These are phyloP conservation scores for Eospalax fontanierii DNA, from an alignment of 2,797 vertebrate genomes.

Conservation along the genomic window DNA sequence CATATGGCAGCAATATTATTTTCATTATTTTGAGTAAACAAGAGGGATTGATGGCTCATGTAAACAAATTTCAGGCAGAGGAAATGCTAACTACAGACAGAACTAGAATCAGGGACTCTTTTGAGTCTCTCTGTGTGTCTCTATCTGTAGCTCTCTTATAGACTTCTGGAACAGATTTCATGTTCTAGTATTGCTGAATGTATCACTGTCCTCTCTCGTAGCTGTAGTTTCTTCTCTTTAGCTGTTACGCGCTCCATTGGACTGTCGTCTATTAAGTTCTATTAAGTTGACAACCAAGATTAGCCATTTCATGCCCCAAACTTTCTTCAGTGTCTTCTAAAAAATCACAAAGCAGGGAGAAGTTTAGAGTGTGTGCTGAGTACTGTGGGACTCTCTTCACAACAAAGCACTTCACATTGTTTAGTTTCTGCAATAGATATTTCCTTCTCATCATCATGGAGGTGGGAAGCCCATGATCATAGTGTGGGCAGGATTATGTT, in stretches of 20 bases:
- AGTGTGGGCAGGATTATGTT: neutral
- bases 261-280: neutral
- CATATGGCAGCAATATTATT: neutral
- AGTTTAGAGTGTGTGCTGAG: neutral
- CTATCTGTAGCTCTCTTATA: neutral
- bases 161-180: too few relatives aligned
- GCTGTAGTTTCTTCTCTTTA: neutral
- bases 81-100: neutral
- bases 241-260: neutral
- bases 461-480: neutral
- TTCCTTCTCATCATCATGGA: neutral
- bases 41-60: neutral
- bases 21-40: neutral
- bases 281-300: too few relatives aligned
- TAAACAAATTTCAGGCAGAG: neutral
- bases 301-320: neutral
- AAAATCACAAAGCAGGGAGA: neutral
- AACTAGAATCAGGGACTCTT: neutral
- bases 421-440: neutral
- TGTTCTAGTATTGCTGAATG: too few relatives aligned
- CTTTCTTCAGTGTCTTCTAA: constrained; percentile 19
- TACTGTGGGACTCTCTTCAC: neutral
- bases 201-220: neutral
- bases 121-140: neutral
- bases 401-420: neutral